phyloP scores from a whole-genome alignment of 2,888 invertebrate genomes.

The Yponomeuta malinellus region DNA sequence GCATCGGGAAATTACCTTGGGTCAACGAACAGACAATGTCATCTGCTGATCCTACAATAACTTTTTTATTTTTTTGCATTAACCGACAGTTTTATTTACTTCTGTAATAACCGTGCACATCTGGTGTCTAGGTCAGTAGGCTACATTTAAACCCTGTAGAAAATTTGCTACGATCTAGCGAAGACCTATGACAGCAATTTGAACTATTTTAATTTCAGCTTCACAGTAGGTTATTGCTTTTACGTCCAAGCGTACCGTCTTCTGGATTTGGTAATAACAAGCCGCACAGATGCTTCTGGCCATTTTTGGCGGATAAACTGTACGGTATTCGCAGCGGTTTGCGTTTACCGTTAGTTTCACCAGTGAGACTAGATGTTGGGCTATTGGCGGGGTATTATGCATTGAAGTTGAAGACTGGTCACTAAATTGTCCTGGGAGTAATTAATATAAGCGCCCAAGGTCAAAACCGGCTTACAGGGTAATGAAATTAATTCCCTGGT shows the following conservation, averaged over 20 bases:
- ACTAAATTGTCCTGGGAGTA: neutral
- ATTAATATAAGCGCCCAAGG: neutral
- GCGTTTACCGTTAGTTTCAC: conserved; percentile 58
- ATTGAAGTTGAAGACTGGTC: conserved; percentile 1
- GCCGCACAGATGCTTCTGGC: conserved; percentile 36
- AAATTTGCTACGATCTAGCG: neutral
- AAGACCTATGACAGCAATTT: neutral
- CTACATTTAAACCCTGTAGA: neutral
- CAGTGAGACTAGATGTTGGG: conserved; percentile 34
- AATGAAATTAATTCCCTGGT: no score
- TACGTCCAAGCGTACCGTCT: conserved; percentile 31
- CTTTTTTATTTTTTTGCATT: conserved; percentile 40
- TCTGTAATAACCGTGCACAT: neutral
- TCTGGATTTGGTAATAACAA: conserved; percentile 38
- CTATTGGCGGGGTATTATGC: neutral
- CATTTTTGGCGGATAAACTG: conserved; percentile 51
- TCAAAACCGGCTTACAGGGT: neutral
- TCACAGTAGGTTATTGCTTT: neutral
- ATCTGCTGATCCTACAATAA: conserved; percentile 26
- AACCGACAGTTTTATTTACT: conserved; percentile 22
- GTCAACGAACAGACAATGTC: conserved; percentile 52
- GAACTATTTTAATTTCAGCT: neutral
- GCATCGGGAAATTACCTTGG: conserved; percentile 44
- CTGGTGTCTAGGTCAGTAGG: conserved; percentile 3
- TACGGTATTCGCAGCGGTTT: conserved; percentile 68